Evolutionary conservation across 2,113 vertebrate genomes (phyloP), one percentile per base, ranked within the genome.

Genomic region (Astur gentilis): DNA sequence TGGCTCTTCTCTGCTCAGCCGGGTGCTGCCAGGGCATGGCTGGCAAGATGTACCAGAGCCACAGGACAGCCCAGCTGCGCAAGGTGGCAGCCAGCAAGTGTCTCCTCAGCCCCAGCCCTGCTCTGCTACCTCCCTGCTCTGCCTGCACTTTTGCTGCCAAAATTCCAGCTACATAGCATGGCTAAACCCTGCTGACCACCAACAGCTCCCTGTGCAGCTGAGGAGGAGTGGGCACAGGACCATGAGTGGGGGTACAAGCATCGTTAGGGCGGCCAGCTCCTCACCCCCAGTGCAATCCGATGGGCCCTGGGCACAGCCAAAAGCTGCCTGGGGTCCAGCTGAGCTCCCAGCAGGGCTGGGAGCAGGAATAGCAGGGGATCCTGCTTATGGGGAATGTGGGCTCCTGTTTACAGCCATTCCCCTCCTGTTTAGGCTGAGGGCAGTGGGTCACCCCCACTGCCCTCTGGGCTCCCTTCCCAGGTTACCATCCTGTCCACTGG

Each of bases 241-340:
- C 50, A 6, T 36, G 15, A 23, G 23, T 0, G 80, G 49, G 25
- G n/a, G 10, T 1, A 1, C 32, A 6, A 49, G 73, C 45, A 1
- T 0, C 1, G 0, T 2, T 44, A 9, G 50, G 14, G 38, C 1
- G 42, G 16, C 9, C 69, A 16, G 40, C 17, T 29, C 27, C 40
- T 6, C 6, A 3, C 5, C 27, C 31, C 34, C 55, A 27, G 55
- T 34, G 18, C 73, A 22, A 4, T 11, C n/a, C 4, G 15, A 14
- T 13, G n/a, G n/a, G 40, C 20, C 4, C 20, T 2, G 2, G 54
- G 21, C 32, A 31, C 4, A 2, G 23, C 38, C 14, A 2, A 50
- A 32, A 34, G 27, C 26, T n/a, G 23, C 27, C 16, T 10, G 32
- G 83, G 64, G 25, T 8, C 75, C 32, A 38, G 38, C 21, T 18